Percentiles rank a stretch among this genome's conserved stretches.
These are phyloP conservation scores for Lepidurus couesii DNA, from an alignment of 1,140 invertebrate genomes.

Conservation along the genomic window DNA sequence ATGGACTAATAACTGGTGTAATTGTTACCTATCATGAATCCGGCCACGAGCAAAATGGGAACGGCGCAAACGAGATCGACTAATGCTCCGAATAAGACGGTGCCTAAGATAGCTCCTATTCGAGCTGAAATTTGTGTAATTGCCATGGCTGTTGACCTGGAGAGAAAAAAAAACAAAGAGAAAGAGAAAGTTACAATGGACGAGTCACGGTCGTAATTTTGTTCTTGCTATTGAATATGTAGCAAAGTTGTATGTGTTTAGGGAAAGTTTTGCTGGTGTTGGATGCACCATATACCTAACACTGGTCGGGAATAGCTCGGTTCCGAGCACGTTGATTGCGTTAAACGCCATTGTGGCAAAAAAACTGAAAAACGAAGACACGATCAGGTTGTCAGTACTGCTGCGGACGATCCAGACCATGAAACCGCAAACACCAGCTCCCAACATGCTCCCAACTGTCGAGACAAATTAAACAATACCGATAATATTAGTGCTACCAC, in stretches of 20 bases:
- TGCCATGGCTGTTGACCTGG: constrained; percentile 7
- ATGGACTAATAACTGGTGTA: not conserved
- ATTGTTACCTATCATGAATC: not conserved
- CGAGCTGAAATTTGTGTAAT: constrained; percentile 10
- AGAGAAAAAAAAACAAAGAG: not conserved
- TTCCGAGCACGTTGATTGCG: constrained; percentile 11
- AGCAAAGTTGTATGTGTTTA: not conserved
- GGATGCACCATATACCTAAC: not conserved
- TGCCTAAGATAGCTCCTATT: not conserved
- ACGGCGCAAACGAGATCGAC: not conserved
- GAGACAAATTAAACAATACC: not conserved
- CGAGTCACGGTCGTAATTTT: not conserved
- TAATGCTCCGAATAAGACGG: constrained; percentile 6
- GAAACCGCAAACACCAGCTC: not conserved
- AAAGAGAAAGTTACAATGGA: constrained; percentile 4
- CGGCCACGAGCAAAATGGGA: not conserved
- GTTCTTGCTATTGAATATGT: not conserved
- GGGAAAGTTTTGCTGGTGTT: not conserved
- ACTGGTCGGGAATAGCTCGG: not conserved
- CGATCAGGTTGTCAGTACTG: not conserved
- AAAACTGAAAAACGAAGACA: not conserved
- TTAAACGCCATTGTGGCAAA: not conserved
- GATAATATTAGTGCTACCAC: too few relatives aligned
- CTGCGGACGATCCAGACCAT: constrained; percentile 11
- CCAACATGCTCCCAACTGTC: constrained; percentile 7